A percentile compares a stretch with the other conserved stretches of the same genome.
These are phyloP conservation scores for Ochlodes sylvanus DNA, from an alignment of 2,888 invertebrate genomes.

Conservation along the genomic window DNA sequence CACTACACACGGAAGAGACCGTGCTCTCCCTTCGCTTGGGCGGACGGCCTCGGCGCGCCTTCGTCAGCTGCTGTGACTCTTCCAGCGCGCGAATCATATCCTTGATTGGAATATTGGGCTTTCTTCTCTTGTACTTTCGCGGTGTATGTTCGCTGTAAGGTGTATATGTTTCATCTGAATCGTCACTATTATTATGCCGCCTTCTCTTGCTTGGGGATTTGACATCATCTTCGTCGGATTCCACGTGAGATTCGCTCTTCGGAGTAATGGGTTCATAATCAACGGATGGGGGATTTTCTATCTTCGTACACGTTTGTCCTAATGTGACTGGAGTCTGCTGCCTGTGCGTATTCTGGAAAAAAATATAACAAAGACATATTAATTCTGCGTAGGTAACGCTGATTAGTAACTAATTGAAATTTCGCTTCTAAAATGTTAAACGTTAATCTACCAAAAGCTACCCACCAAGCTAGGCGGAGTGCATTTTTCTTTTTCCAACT, in stretches of 20 bases:
- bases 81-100: slow-evolving; percentile 75
- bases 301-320: slow-evolving; percentile 50
- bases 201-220: slow-evolving; percentile 58
- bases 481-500: slow-evolving; percentile 73
- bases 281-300: slow-evolving; percentile 56
- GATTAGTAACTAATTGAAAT: too few relatives aligned
- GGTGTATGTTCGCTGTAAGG: slow-evolving; percentile 65
- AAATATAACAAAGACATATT: background rate
- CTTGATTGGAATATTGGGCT: slow-evolving; percentile 70
- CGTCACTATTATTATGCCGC: slow-evolving; percentile 69
- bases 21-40: slow-evolving; percentile 81
- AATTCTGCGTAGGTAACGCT: background rate
- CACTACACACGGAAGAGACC: slow-evolving; percentile 73
- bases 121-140: slow-evolving; percentile 68
- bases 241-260: slow-evolving; percentile 72
- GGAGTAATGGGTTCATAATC: slow-evolving; percentile 74
- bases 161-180: slow-evolving; percentile 76
- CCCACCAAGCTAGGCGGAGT: slow-evolving; percentile 60
- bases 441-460: slow-evolving; percentile 5
- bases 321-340: slow-evolving; percentile 39
- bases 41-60: slow-evolving; percentile 81
- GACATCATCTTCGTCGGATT: slow-evolving; percentile 70
- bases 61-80: slow-evolving; percentile 67
- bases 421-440: background rate
- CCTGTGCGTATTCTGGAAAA: slow-evolving; percentile 24